A percentile compares a stretch with the other conserved stretches of the same genome.
Conservation (phyloP, 2,888 invertebrate genomes). For the Spodoptera littoralis region DNA sequence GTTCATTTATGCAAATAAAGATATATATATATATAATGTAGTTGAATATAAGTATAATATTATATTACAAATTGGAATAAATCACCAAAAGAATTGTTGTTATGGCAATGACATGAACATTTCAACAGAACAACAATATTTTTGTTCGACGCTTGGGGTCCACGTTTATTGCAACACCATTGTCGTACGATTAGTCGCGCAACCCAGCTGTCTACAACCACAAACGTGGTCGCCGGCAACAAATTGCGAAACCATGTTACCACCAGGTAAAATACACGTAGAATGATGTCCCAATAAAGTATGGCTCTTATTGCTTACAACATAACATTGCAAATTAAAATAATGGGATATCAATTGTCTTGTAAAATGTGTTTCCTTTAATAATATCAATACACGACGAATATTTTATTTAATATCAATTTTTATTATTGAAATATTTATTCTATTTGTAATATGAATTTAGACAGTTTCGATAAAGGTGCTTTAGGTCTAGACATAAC, state of each 20-base stretch:
- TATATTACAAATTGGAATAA: slow-evolving; percentile 39
- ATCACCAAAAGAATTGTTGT: slow-evolving; percentile 63
- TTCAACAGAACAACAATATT: slow-evolving; percentile 53
- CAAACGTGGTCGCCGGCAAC: too few relatives aligned
- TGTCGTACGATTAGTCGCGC: too few relatives aligned
- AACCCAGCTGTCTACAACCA: too few relatives aligned
- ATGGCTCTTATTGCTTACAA: slow-evolving; percentile 28
- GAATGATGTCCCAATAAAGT: neutral
- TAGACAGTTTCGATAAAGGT: slow-evolving; percentile 52
- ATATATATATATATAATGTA: slow-evolving; percentile 52
- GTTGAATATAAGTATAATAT: slow-evolving; percentile 48
- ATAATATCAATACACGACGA: slow-evolving; percentile 52
- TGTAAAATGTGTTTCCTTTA: slow-evolving; percentile 56
- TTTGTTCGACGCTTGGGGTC: slow-evolving; percentile 20
- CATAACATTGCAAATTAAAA: slow-evolving; percentile 47
- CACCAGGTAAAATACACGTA: too few relatives aligned
- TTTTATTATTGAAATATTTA: slow-evolving; percentile 48
- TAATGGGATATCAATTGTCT: slow-evolving; percentile 62
- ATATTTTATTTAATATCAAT: slow-evolving; percentile 42
- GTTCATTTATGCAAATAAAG: slow-evolving; percentile 88
- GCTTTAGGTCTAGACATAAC: slow-evolving; percentile 21
- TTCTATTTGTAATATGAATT: slow-evolving; percentile 52
- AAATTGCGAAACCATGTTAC: too few relatives aligned
- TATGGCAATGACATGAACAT: slow-evolving; percentile 70
- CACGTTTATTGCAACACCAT: too few relatives aligned